These are phyloP conservation scores for Apamea crenata DNA, from an alignment of 2,888 invertebrate species.

Conservation along the genomic window DNA sequence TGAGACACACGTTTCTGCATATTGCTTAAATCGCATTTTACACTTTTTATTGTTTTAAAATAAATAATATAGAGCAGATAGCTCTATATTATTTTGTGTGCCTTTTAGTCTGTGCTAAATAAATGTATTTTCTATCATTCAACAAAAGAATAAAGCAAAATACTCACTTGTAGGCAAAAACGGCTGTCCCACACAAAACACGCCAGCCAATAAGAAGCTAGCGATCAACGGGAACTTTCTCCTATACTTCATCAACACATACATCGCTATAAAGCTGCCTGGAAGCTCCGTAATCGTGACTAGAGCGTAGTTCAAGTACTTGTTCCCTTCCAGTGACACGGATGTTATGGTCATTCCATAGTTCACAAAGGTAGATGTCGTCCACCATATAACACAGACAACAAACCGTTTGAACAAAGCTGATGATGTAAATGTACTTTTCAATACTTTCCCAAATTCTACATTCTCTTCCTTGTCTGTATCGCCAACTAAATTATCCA, in stretches of 20 bases:
- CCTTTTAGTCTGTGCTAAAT: not conserved
- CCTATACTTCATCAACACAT: conserved; percentile 89
- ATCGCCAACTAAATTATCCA: conserved; percentile 72
- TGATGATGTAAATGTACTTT: conserved; percentile 79
- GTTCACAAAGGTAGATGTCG: conserved; percentile 94
- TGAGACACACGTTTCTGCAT: too few relatives aligned
- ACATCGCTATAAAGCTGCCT: conserved; percentile 88
- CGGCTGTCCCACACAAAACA: conserved; percentile 91
- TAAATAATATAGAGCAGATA: too few relatives aligned
- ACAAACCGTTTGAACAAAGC: conserved; percentile 80
- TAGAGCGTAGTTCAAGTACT: conserved; percentile 93
- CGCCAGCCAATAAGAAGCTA: conserved; percentile 89
- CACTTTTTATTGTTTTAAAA: too few relatives aligned
- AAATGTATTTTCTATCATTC: not conserved
- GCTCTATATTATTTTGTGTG: too few relatives aligned
- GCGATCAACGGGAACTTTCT: conserved; percentile 89
- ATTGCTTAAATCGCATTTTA: too few relatives aligned
- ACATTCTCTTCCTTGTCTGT: conserved; percentile 70
- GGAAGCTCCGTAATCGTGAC: conserved; percentile 90
- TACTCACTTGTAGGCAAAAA: conserved; percentile 90
- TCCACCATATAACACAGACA: conserved; percentile 85
- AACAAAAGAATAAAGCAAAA: not conserved
- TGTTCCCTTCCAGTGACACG: conserved; percentile 93
- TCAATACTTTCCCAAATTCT: conserved; percentile 72
- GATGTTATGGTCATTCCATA: conserved; percentile 94